Percentiles rank a stretch among this genome's conserved stretches.
Conservation (phyloP, 2,113 vertebrate genomes). For the Sciurus niger region DNA sequence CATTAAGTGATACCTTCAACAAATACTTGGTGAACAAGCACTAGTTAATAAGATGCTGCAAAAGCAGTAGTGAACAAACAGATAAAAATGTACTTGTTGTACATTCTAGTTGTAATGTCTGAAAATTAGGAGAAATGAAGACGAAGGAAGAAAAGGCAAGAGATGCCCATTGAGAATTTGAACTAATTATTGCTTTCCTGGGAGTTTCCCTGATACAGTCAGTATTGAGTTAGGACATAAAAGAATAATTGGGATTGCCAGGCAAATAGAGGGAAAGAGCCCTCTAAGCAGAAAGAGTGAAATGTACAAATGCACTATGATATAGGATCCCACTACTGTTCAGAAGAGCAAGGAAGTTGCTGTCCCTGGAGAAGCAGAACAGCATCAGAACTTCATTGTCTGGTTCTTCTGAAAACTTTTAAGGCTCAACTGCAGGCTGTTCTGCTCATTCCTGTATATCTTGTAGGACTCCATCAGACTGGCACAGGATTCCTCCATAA, state of each 20-base stretch:
- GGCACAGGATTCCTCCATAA: background rate
- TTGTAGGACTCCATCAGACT: no score
- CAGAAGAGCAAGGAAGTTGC: background rate
- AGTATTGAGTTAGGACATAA: background rate
- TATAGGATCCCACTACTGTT: background rate
- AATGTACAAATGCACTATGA: background rate
- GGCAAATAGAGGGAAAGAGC: background rate
- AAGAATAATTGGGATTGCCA: background rate
- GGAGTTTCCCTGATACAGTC: background rate
- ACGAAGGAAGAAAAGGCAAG: background rate
- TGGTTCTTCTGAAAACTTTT: background rate
- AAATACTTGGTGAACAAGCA: background rate
- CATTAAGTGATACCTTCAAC: background rate
- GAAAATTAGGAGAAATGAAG: background rate
- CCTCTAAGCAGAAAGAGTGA: rapidly evolving
- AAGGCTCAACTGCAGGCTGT: no score
- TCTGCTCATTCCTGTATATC: background rate
- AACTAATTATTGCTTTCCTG: background rate
- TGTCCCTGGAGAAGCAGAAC: background rate
- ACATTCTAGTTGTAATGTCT: background rate
- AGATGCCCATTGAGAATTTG: background rate
- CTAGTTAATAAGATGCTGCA: background rate
- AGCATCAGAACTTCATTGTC: background rate
- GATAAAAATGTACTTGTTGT: background rate
- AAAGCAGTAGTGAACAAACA: background rate